These are phyloP conservation scores for Nerophis ophidion DNA, from an alignment of 2,113 vertebrate genomes.

Conservation along the genomic window DNA sequence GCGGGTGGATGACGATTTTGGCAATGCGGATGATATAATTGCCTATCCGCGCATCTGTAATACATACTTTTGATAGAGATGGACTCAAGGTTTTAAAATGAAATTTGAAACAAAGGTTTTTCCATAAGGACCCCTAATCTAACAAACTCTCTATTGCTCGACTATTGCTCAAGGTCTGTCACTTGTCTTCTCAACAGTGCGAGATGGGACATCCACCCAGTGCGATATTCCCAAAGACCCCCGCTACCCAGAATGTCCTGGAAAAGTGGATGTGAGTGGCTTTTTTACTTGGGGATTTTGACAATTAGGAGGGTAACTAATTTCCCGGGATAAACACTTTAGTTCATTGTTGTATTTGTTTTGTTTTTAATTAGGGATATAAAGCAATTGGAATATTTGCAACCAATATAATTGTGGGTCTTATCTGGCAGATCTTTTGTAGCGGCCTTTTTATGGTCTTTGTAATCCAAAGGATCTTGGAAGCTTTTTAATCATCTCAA, in stretches of 20 bases:
- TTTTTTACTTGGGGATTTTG: neutral
- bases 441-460: neutral
- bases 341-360: neutral
- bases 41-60: too few species aligned
- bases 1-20: too few species aligned
- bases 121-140: neutral
- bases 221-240: constrained; percentile 92
- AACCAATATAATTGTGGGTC: neutral
- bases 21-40: too few species aligned
- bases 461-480: neutral
- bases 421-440: neutral
- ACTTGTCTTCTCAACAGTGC: constrained; percentile 45
- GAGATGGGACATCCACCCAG: constrained; percentile 81
- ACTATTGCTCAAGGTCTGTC: neutral
- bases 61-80: too few species aligned
- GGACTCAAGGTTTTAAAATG: too few species aligned
- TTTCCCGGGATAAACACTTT: neutral
- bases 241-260: constrained; percentile 86
- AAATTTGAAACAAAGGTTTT: neutral
- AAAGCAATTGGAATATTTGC: neutral
- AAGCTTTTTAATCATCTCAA: neutral
- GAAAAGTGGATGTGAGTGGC: constrained; percentile 90
- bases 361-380: neutral
- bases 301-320: neutral
- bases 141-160: neutral